These are phyloP conservation scores for Saccopteryx bilineata DNA, from an alignment of 2,113 vertebrate species.

Conservation along the genomic window DNA sequence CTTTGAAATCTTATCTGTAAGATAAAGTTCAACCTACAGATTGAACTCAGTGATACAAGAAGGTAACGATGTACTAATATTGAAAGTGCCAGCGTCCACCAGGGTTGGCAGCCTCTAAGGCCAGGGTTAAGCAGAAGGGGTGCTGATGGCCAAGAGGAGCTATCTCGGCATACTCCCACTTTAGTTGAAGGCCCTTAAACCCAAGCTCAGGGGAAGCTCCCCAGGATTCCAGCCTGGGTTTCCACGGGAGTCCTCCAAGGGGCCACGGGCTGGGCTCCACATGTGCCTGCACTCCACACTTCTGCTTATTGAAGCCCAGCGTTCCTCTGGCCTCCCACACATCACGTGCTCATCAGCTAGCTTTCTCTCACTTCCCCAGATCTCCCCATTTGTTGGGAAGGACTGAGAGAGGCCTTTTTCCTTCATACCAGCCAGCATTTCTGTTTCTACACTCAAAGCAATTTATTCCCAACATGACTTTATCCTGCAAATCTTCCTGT, in stretches of 20 bases:
- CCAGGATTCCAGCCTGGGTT: not conserved
- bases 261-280: not conserved
- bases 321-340: not conserved
- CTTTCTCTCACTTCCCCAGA: not conserved
- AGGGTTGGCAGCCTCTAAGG: not conserved
- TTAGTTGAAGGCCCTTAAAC: not conserved
- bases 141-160: not conserved
- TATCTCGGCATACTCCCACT: not conserved
- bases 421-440: not conserved
- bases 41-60: not conserved
- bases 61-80: not conserved
- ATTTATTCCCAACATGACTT: not conserved
- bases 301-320: too few species aligned
- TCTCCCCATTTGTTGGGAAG: not conserved
- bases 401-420: not conserved
- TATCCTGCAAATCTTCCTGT: not conserved
- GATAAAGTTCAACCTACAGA: not conserved
- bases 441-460: not conserved
- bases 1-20: not conserved
- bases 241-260: not conserved
- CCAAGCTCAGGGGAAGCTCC: not conserved
- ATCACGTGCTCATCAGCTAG: accelerated
- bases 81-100: not conserved
- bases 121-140: not conserved
- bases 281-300: not conserved